Conservation (phyloP, 2,797 vertebrate genomes). For the Peromyscus nudipes region DNA sequence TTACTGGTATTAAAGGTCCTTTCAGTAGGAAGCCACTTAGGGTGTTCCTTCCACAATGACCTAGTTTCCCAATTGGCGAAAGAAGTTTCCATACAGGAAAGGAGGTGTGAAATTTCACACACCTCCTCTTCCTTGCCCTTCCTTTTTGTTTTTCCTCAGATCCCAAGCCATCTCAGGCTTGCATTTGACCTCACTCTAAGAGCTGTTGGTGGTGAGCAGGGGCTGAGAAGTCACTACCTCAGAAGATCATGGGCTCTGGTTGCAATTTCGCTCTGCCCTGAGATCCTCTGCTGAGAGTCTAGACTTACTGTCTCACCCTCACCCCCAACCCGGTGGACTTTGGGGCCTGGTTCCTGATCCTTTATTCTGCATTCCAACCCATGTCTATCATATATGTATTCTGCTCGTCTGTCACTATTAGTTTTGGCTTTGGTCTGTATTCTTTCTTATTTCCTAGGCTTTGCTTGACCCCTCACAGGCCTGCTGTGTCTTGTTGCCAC, state of each 20-base stretch:
- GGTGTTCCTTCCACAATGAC: background rate
- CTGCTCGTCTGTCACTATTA: background rate
- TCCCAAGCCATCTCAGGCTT: background rate
- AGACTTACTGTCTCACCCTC: background rate
- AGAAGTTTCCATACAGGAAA: constrained; percentile 10
- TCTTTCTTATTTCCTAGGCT: background rate
- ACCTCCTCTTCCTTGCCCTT: background rate
- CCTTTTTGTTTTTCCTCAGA: background rate
- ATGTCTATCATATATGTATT: background rate
- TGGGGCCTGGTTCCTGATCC: background rate
- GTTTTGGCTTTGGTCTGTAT: background rate
- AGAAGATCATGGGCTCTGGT: background rate
- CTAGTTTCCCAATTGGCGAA: background rate
- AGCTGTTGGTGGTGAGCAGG: background rate
- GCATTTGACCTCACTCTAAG: background rate
- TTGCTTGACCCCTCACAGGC: background rate
- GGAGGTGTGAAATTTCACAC: background rate
- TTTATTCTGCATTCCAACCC: background rate
- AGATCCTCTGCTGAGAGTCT: too few species aligned
- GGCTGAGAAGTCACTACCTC: background rate
- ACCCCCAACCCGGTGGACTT: rapidly evolving
- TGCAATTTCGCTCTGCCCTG: background rate
- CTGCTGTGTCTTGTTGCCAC: background rate
- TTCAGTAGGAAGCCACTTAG: background rate
- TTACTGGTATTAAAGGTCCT: background rate